Percentiles rank a stretch among this genome's conserved stretches.
Conservation (phyloP, 30 jellyfish, hydroid and myxozoan genomes). For the Mastigias papua region DNA sequence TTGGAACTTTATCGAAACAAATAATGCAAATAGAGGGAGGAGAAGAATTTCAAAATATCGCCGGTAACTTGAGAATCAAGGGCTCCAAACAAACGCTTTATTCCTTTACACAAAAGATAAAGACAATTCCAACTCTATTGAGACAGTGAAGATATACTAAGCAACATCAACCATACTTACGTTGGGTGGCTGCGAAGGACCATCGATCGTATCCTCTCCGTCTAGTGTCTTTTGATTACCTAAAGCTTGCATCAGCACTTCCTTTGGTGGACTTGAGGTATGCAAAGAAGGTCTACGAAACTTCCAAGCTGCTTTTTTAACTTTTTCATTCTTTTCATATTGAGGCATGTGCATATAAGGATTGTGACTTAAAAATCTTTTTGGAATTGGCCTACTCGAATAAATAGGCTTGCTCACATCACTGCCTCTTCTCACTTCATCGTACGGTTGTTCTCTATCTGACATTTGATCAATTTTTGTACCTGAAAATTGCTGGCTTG, state of each 20-base stretch:
- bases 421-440: neutral
- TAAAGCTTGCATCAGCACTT: slow-evolving; percentile 12
- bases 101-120: too few relatives aligned
- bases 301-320: slow-evolving; percentile 68
- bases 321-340: slow-evolving; percentile 22
- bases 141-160: neutral
- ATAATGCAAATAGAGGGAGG: too few relatives aligned
- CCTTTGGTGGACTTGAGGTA: slow-evolving; percentile 16
- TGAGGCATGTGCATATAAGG: slow-evolving; percentile 47
- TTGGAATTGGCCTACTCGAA: slow-evolving; percentile 7
- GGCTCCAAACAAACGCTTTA: too few relatives aligned
- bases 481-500: neutral
- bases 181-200: slow-evolving; percentile 8
- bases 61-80: too few relatives aligned
- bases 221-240: neutral
- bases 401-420: neutral
- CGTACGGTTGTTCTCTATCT: neutral
- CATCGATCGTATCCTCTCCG: slow-evolving; percentile 32
- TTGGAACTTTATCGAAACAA: too few relatives aligned
- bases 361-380: slow-evolving; percentile 55
- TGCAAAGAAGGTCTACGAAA: slow-evolving; percentile 67
- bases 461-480: neutral
- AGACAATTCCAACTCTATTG: too few relatives aligned
- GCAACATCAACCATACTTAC: neutral
- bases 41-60: too few relatives aligned